Conservation (phyloP, 2,888 invertebrate genomes). For the Aelia acuminata region DNA sequence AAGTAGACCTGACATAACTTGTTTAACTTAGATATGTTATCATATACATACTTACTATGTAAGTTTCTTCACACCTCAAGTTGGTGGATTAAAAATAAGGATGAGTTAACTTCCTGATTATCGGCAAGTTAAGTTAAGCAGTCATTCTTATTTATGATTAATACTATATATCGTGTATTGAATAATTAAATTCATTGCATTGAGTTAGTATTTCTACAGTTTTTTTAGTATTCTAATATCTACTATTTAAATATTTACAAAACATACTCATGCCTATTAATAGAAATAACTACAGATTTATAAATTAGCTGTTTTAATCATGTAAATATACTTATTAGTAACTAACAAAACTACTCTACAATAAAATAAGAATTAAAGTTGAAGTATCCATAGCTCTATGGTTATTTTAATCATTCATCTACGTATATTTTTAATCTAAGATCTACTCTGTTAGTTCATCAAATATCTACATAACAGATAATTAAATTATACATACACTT, state of each 20-base stretch:
- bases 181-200: neutral
- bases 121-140: too few relatives aligned
- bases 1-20: too few relatives aligned
- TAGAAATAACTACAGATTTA: neutral
- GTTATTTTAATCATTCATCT: neutral
- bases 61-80: too few relatives aligned
- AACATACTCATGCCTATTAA: neutral
- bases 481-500: neutral
- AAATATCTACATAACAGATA: neutral
- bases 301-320: slow-evolving; percentile 1
- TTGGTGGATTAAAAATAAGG: too few relatives aligned
- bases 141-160: too few relatives aligned
- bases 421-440: neutral
- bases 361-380: neutral
- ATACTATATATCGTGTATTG: too few relatives aligned
- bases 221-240: neutral
- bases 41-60: too few relatives aligned
- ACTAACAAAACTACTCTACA: neutral
- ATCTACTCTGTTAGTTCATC: neutral
- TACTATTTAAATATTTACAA: neutral
- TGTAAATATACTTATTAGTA: neutral
- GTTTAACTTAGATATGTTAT: too few relatives aligned
- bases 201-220: neutral
- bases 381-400: neutral
- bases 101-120: too few relatives aligned